phyloP scores from a whole-genome alignment of 2,888 invertebrate species.

The Sceliomorpha sp. region DNA sequence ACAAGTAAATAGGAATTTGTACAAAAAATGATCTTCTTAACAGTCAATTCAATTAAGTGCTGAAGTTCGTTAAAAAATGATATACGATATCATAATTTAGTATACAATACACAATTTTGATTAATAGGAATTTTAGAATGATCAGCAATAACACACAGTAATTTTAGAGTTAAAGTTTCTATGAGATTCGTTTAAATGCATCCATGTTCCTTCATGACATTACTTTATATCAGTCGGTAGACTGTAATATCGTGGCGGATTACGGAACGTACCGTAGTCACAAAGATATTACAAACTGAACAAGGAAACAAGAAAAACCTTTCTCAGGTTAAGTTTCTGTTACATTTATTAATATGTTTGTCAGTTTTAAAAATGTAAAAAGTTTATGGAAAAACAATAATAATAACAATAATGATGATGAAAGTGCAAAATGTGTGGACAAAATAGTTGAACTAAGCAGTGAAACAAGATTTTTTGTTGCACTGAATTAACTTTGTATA shows the following conservation, averaged over 20 bases:
- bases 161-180: constrained; percentile 25
- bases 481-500: background rate
- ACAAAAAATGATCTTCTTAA: constrained; percentile 24
- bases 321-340: constrained; percentile 22
- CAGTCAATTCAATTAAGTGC: background rate
- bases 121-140: constrained; percentile 55
- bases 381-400: background rate
- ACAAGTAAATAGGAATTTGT: constrained; percentile 30
- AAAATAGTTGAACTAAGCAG: no score
- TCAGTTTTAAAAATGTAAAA: background rate
- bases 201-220: constrained; percentile 26
- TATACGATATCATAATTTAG: background rate
- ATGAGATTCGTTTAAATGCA: constrained; percentile 39
- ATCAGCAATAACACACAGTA: constrained; percentile 61
- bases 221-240: constrained; percentile 38
- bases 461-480: no score
- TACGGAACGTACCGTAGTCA: constrained; percentile 31
- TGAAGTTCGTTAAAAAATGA: constrained; percentile 1
- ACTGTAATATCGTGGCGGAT: constrained; percentile 40
- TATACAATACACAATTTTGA: constrained; percentile 58
- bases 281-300: constrained; percentile 16
- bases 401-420: background rate
- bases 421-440: background rate
- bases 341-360: constrained; percentile 4
- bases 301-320: constrained; percentile 27